Percentiles rank a stretch among this genome's conserved stretches.
Evolutionary conservation across 2,888 invertebrate genomes (phyloP).

Genomic region (Leptodirus hochenwartii): DNA sequence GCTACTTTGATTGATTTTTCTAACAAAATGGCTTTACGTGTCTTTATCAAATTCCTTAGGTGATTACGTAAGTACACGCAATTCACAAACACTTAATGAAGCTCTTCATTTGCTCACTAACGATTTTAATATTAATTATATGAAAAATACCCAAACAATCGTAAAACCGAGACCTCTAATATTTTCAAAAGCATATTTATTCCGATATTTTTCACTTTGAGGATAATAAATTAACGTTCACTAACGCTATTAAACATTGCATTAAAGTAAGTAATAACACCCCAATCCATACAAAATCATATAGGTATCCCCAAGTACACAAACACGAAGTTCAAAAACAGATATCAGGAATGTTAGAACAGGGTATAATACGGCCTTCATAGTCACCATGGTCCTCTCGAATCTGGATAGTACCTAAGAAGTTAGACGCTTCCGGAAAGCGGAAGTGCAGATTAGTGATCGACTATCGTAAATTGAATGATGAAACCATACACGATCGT

Average conservation of each 20-base stretch:
- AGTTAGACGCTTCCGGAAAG: conserved; percentile 12
- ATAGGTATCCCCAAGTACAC: conserved; percentile 15
- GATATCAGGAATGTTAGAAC: conserved; percentile 13
- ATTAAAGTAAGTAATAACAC: conserved; percentile 10
- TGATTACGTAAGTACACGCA: too few relatives aligned
- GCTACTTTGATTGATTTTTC: too few relatives aligned
- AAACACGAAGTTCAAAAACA: conserved; percentile 14
- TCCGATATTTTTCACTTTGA: too few relatives aligned
- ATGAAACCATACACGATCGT: conserved; percentile 17
- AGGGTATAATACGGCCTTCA: conserved; percentile 11
- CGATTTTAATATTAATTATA: too few relatives aligned
- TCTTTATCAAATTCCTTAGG: too few relatives aligned
- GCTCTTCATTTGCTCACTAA: too few relatives aligned
- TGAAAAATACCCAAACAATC: too few relatives aligned
- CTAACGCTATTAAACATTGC: conserved; percentile 9
- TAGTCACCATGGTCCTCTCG: conserved; percentile 11
- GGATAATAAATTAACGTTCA: too few relatives aligned
- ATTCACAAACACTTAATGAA: too few relatives aligned
- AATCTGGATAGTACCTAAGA: conserved; percentile 15
- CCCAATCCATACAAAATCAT: conserved; percentile 13
- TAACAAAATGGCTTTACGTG: too few relatives aligned
- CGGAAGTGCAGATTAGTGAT: conserved; percentile 14
- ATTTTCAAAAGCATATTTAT: too few relatives aligned
- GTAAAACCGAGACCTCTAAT: too few relatives aligned
- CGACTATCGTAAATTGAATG: conserved; percentile 16